These are phyloP conservation scores for Mugil cephalus DNA, from an alignment of 2,113 vertebrate genomes.

Conservation along the genomic window DNA sequence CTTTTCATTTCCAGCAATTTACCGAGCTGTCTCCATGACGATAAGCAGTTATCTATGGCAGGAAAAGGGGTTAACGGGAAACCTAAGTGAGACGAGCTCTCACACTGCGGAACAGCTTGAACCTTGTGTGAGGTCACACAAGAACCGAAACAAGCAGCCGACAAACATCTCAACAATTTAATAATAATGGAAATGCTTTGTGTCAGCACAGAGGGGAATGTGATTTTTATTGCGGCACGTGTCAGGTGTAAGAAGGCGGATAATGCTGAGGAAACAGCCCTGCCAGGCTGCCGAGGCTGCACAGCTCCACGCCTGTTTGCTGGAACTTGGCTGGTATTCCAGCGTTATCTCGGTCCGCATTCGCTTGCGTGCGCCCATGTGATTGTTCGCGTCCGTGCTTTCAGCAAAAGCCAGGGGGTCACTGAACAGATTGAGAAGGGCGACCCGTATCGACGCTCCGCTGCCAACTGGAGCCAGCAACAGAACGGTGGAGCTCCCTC, in stretches of 20 bases:
- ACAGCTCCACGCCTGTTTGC: constrained; percentile 39
- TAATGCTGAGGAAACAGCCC: constrained; percentile 57
- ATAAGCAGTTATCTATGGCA: constrained; percentile 65
- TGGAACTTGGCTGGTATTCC: constrained; percentile 59
- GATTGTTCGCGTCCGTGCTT: constrained; percentile 42
- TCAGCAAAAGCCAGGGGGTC: constrained; percentile 63
- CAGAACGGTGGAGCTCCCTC: constrained; percentile 18
- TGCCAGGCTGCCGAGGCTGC: constrained; percentile 52
- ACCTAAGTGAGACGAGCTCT: constrained; percentile 39
- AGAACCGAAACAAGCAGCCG: constrained; percentile 20
- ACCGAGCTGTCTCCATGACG: constrained; percentile 47
- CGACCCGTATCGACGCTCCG: constrained; percentile 19
- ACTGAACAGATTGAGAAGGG: constrained; percentile 73
- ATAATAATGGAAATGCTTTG: constrained; percentile 30
- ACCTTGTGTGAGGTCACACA: constrained; percentile 21
- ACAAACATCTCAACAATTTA: constrained; percentile 13
- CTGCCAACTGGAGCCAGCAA: constrained; percentile 54
- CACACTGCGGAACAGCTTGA: constrained; percentile 26
- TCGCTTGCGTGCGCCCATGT: not conserved
- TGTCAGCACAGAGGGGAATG: constrained; percentile 45
- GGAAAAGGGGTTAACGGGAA: constrained; percentile 57
- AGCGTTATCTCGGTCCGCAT: constrained; percentile 51
- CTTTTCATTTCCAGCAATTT: constrained; percentile 64
- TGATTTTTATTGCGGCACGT: constrained; percentile 46
- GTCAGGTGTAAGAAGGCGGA: constrained; percentile 63